Evolutionary conservation across 2,113 vertebrate genomes (phyloP).

Genomic region (Brachypodius melanocephalos): DNA sequence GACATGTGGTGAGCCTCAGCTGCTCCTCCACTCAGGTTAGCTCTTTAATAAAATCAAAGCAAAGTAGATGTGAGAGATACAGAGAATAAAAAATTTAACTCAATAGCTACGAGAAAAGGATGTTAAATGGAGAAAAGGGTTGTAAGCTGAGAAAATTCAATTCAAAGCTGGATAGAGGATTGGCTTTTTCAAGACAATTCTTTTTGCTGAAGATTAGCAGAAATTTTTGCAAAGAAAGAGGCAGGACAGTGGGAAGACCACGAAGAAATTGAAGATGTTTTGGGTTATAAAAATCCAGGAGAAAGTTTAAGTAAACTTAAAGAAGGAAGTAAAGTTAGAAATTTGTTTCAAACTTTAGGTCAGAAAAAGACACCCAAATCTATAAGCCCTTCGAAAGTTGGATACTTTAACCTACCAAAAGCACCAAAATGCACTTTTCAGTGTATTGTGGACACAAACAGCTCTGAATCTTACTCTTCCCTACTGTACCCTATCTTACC

Average conservation of each 20-base stretch:
- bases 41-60: slow-evolving; percentile 9
- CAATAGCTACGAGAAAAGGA: neutral
- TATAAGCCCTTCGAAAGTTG: neutral
- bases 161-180: neutral
- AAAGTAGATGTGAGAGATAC: neutral
- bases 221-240: neutral
- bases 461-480: too few species aligned
- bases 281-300: neutral
- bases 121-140: neutral
- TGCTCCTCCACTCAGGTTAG: neutral
- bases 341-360: neutral
- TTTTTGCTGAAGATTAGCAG: neutral
- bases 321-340: neutral
- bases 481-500: too few species aligned
- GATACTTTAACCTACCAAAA: neutral
- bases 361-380: neutral
- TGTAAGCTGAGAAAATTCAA: neutral
- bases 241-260: neutral
- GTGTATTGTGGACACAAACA: neutral
- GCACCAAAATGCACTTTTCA: neutral
- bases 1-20: neutral
- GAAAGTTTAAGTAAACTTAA: neutral
- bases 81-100: slow-evolving; percentile 9
- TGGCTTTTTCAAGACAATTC: neutral
- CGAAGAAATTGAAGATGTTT: neutral